Evolutionary conservation across 2,888 invertebrate species (phyloP).

Genomic region (Cheilosia impressa): DNA sequence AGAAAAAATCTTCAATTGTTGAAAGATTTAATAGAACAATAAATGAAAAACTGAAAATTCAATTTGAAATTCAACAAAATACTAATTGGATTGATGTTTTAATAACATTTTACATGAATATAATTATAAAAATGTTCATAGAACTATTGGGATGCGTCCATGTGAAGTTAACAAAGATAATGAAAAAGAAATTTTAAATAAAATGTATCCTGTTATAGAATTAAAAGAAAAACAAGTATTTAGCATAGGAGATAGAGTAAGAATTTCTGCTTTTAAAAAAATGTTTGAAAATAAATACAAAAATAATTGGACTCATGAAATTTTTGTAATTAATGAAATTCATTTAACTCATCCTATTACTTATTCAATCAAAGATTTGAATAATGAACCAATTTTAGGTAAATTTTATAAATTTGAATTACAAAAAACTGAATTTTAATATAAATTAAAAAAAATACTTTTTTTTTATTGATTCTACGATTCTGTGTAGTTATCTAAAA

Average conservation of each 20-base stretch:
- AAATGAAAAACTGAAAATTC: constrained; percentile 75
- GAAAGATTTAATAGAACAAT: constrained; percentile 77
- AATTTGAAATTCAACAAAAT: constrained; percentile 77
- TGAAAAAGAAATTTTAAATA: constrained; percentile 30
- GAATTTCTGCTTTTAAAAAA: no score
- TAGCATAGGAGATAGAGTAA: background rate
- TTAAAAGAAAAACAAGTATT: constrained; percentile 29
- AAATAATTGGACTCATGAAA: no score
- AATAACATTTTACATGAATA: constrained; percentile 37
- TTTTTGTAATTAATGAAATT: background rate
- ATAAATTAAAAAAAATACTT: no score
- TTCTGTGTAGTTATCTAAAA: no score
- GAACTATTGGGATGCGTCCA: constrained; percentile 76
- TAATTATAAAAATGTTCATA: constrained; percentile 76
- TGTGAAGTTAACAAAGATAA: constrained; percentile 73
- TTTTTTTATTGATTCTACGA: no score
- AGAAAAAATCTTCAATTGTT: constrained; percentile 76
- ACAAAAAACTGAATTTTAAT: no score
- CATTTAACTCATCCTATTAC: no score
- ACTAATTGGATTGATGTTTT: constrained; percentile 12
- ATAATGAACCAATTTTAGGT: no score
- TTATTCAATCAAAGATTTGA: no score
- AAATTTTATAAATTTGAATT: no score
- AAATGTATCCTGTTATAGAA: constrained; percentile 28
- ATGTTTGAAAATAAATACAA: no score